phyloP scores from a whole-genome alignment of 2,113 vertebrate genomes.

The Ameiurus melas region DNA sequence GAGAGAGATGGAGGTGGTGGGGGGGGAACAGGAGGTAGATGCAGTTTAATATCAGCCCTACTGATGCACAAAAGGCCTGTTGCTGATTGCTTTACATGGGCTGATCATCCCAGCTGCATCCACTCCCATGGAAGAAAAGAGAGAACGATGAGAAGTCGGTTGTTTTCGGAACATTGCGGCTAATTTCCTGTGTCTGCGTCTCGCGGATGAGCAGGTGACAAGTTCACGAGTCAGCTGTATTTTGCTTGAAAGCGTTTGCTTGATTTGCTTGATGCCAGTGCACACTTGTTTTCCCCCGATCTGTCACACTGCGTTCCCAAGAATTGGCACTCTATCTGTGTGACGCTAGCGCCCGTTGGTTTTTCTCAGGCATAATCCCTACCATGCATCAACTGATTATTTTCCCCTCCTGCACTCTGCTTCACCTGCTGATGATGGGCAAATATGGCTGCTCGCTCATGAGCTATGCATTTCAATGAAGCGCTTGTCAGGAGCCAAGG shows the following conservation, averaged over 20 bases:
- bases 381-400: slow-evolving; percentile 69
- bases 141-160: slow-evolving; percentile 19
- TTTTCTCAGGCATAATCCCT: slow-evolving; percentile 60
- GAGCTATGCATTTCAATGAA: slow-evolving; percentile 75
- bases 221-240: slow-evolving; percentile 47
- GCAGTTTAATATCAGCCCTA: slow-evolving; percentile 43
- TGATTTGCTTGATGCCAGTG: slow-evolving; percentile 21
- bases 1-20: background rate
- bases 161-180: slow-evolving; percentile 24
- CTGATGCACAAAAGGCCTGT: slow-evolving; percentile 44
- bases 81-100: slow-evolving; percentile 48
- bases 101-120: slow-evolving; percentile 43
- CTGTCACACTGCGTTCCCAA: slow-evolving; percentile 10
- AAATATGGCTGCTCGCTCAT: slow-evolving; percentile 62
- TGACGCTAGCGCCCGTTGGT: slow-evolving; percentile 29
- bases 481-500: slow-evolving; percentile 63
- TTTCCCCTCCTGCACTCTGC: slow-evolving; percentile 61
- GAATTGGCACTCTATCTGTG: slow-evolving; percentile 35
- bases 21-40: background rate
- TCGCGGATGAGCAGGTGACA: slow-evolving; percentile 43
- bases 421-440: slow-evolving; percentile 68
- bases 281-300: background rate
- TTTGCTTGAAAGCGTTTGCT: slow-evolving; percentile 39
- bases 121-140: slow-evolving; percentile 23
- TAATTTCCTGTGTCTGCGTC: slow-evolving; percentile 34